Conservation (phyloP, 2,888 invertebrate genomes). For the Cephus spinipes region DNA sequence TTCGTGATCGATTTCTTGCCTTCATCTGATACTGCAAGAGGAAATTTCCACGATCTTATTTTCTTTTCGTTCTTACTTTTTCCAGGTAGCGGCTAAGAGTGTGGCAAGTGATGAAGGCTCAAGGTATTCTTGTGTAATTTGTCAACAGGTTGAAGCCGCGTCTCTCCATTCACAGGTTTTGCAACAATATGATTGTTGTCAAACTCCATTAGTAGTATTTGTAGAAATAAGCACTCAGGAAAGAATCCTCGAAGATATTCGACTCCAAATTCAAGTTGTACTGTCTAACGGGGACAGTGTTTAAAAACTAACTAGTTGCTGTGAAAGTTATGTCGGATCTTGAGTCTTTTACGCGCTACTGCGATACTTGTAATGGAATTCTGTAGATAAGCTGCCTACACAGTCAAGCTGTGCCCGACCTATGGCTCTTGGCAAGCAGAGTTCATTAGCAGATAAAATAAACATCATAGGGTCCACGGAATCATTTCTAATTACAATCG, state of each 20-base stretch:
- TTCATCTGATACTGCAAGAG: slow-evolving; percentile 62
- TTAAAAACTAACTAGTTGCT: neutral
- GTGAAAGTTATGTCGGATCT: neutral
- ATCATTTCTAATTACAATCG: neutral
- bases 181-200: neutral
- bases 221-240: neutral
- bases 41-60: slow-evolving; percentile 6
- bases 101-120: neutral
- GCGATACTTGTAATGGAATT: neutral
- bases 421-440: neutral
- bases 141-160: neutral
- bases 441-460: neutral
- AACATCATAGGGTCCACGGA: neutral
- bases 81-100: neutral
- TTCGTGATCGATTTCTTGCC: slow-evolving; percentile 69
- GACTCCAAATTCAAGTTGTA: neutral
- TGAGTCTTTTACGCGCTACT: neutral
- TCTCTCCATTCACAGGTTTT: neutral
- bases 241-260: neutral
- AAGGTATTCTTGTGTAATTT: neutral
- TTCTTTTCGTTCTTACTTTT: neutral
- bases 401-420: neutral
- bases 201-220: neutral
- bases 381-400: slow-evolving; percentile 13
- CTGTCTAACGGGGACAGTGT: neutral